Base-by-base conservation (phyloP, 2,888 invertebrate genomes). In the Junonia oenone region DNA sequence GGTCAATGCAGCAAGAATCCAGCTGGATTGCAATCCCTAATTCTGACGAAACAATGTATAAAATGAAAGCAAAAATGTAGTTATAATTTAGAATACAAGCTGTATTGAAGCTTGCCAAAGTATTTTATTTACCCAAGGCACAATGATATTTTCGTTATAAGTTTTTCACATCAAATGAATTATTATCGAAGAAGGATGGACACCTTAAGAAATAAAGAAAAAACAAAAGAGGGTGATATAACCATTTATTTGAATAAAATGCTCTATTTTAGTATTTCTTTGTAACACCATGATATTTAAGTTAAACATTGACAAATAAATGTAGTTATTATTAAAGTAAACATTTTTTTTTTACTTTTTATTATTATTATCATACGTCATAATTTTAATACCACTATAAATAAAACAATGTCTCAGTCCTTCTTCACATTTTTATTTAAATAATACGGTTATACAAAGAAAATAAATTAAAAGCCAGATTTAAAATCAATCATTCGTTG, bases 381-480 rank as follows among this genome's bases (percentile, higher is more conserved):
- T 75, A 74, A 69, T 78, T 75, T 74, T 68, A 71, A 69, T 68
- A 73, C 72, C 69, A 72, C 73, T 72, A 78, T 81, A 88, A 89
- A 88, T 88, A 87, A 89, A 89, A 89, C 85, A 83, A 87, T 83
- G 72, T 77, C 68, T 88, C 85, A 84, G 85, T 87, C 85, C 83
- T 81, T 83, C 81, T 76, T 86, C 79, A 82, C 76, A 69, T 65
- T 83, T 85, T 81, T 87, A 84, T 83, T 87, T 84, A 85, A 87
- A 88, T 83, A 88, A 87, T 88, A 88, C 86, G 89, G 86, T 86
- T 88, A 89, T 87, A 88, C 86, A 88, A 88, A 86, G 84, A 81
- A 81, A 89, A 88, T 86, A 87, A 89, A 87, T 85, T 88, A 88
- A 84, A 88, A 88, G 84, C 84, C 88, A 81, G 83, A 85, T 85